Evolutionary conservation across 2,113 vertebrate species (phyloP), one percentile per base, ranked within the genome.

Genomic region (Paraplagusia blochii): DNA sequence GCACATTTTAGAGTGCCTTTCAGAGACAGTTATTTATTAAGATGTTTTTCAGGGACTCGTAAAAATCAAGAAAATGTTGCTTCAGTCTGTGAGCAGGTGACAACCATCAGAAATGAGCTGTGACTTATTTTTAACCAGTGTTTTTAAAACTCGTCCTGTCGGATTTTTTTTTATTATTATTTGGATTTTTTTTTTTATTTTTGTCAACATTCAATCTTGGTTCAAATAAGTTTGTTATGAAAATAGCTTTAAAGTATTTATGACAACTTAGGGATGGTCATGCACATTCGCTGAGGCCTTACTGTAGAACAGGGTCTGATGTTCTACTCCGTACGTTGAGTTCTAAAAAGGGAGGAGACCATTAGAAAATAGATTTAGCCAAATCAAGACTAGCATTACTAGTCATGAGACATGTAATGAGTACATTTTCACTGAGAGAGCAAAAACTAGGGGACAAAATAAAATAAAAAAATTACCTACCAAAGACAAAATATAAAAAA

Each of bases 1-100:
- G 74, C 72, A 88, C 73, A 82, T 82, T 70, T 84, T 63, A 77
- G 62, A 85, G 86, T 88, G 85, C 86, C 87, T 90, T 89, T 86
- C 63, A 69, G 67, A 82, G 57, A 82, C 65, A 59, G 69, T 69
- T 81, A 88, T 88, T 88, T 87, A 88, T 89, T 87, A 61, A 70
- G 65, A 67, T n/a, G 52, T 82, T 82, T 29, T 90, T 90, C 86
- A 87, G 87, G 87, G 86, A 90, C 61, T 72, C 68, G 63, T 14
- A 62, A 44, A 39, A 55, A 65, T 77, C 47, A 58, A 58, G 63
- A 63, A 76, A 69, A 83, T 75, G 76, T 83, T 80, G 58, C 66
- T 74, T 66, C 45, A 17, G 72, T 53, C 65, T 63, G 63, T 34
- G 67, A 54, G 54, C 50, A 48, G 43, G 48, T 36, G 48, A 56